Percentiles rank a stretch among this genome's conserved stretches.
phyloP scores from a whole-genome alignment of 2,888 invertebrate species.

The Drosophila mercatorum region DNA sequence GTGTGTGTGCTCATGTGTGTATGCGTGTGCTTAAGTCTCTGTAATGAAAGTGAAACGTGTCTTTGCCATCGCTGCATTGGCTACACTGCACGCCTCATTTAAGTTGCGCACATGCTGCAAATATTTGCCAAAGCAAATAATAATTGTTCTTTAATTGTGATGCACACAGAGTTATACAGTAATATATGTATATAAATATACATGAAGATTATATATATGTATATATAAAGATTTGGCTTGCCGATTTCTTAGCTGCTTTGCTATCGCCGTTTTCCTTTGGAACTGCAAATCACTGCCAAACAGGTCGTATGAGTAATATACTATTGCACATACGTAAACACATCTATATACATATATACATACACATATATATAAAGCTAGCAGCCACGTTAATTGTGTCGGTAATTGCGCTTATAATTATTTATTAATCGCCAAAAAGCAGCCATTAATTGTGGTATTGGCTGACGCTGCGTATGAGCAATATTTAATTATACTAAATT shows the following conservation, averaged over 20 bases:
- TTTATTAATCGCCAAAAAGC: slow-evolving; percentile 37
- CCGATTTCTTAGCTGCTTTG: slow-evolving; percentile 8
- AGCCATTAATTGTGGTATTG: slow-evolving; percentile 11
- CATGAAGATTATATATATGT: not conserved
- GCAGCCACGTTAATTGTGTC: slow-evolving; percentile 4
- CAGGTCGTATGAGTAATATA: slow-evolving; percentile 55
- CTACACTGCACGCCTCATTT: slow-evolving; percentile 50
- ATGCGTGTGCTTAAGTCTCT: slow-evolving; percentile 7
- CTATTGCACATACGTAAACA: not conserved
- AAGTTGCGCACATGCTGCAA: slow-evolving; percentile 58
- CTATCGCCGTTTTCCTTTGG: slow-evolving; percentile 41
- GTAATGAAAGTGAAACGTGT: slow-evolving; percentile 59
- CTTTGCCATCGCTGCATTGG: slow-evolving; percentile 36
- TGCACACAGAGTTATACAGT: slow-evolving; percentile 6
- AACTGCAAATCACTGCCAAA: slow-evolving; percentile 39
- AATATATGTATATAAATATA: not conserved
- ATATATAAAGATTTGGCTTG: not conserved
- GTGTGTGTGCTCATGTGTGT: not conserved
- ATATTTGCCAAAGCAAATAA: slow-evolving; percentile 60
- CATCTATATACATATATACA: not conserved
- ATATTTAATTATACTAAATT: slow-evolving; percentile 15
- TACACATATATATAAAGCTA: not conserved
- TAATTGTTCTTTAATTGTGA: slow-evolving; percentile 61
- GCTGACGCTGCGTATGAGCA: slow-evolving; percentile 43
- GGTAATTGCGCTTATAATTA: slow-evolving; percentile 33